A percentile compares a stretch with the other conserved stretches of the same genome.
phyloP scores from a whole-genome alignment of 2,888 invertebrate genomes.

The Apodemia hepburni region DNA sequence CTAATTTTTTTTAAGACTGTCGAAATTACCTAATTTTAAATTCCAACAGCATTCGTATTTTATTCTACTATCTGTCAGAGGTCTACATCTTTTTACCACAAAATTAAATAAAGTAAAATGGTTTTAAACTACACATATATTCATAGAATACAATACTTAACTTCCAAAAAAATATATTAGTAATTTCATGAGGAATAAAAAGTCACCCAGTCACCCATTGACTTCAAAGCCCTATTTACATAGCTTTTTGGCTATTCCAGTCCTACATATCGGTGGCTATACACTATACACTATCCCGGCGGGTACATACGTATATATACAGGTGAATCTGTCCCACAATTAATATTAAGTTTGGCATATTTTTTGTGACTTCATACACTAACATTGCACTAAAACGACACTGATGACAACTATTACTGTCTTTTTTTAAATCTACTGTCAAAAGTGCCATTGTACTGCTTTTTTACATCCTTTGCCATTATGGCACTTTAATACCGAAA shows the following conservation, averaged over 20 bases:
- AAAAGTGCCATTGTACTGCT: constrained; percentile 3
- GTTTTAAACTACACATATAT: constrained; percentile 8
- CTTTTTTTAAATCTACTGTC: not conserved
- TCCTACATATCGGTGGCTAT: constrained; percentile 60
- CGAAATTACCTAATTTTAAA: not conserved
- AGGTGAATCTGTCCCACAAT: constrained; percentile 51
- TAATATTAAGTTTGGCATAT: constrained; percentile 69
- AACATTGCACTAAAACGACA: not conserved
- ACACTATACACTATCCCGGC: constrained; percentile 60
- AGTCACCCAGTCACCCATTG: constrained; percentile 32
- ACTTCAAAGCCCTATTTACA: constrained; percentile 58
- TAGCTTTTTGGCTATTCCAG: constrained; percentile 72
- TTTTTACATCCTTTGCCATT: constrained; percentile 14
- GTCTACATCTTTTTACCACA: not conserved
- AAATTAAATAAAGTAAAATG: not conserved
- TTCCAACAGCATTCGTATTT: not conserved
- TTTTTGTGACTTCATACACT: constrained; percentile 62
- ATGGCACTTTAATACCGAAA: constrained; percentile 25
- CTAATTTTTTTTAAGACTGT: not conserved
- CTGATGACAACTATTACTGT: not conserved
- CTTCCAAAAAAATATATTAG: constrained; percentile 12
- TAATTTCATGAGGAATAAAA: constrained; percentile 14
- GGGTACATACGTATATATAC: constrained; percentile 72
- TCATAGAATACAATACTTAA: constrained; percentile 14
- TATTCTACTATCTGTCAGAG: not conserved